Conservation (phyloP, 2,797 vertebrate species). For the Malurus leucopterus region DNA sequence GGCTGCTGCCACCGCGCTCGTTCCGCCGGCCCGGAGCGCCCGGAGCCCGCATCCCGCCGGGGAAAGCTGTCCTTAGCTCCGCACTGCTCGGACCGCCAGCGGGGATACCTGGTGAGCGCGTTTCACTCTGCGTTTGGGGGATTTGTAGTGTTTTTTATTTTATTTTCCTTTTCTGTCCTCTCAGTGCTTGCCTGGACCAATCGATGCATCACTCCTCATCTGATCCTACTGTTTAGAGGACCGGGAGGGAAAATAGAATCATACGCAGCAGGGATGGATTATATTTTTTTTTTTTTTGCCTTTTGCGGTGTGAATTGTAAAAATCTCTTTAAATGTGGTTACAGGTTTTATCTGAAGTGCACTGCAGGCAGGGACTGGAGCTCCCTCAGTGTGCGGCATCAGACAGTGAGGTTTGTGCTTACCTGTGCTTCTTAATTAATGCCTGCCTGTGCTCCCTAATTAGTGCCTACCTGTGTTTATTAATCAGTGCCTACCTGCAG, state of each 20-base stretch:
- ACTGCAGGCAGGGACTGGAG: conserved; percentile 35
- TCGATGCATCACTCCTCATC: conserved; percentile 33
- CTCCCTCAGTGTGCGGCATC: conserved; percentile 46
- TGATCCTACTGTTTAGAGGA: neutral
- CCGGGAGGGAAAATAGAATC: neutral
- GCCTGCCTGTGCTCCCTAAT: neutral
- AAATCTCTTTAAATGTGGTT: conserved; percentile 20
- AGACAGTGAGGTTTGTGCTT: conserved; percentile 63
- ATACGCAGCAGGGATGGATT: conserved; percentile 13
- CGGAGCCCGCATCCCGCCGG: conserved; percentile 28
- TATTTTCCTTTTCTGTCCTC: neutral
- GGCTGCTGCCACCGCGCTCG: conserved; percentile 59
- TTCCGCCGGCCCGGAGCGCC: neutral
- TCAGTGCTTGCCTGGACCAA: conserved; percentile 5
- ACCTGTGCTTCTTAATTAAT: neutral
- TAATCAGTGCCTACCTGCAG: neutral
- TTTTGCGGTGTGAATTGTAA: neutral
- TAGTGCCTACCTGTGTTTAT: neutral
- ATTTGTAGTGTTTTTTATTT: neutral
- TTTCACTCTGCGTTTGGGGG: neutral
- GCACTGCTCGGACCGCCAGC: neutral
- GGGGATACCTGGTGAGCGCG: conserved; percentile 53
- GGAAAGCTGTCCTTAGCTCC: neutral
- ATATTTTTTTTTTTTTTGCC: neutral
- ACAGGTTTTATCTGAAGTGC: conserved; percentile 52